Evolutionary conservation across 2,888 invertebrate species (phyloP).

Genomic region (Cetonia aurata): DNA sequence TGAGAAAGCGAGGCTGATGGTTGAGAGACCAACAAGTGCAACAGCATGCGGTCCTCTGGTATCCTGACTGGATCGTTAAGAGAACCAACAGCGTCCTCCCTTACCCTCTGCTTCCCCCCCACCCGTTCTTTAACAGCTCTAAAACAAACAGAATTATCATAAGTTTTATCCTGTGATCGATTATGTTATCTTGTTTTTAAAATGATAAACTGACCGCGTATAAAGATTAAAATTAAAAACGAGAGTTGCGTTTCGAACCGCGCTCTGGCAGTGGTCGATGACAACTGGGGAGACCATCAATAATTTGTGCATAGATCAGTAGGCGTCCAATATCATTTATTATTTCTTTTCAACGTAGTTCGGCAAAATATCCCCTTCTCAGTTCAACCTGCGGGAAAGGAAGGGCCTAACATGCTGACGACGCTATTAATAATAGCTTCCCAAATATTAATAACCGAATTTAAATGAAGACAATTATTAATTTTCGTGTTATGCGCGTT

Average conservation of each 20-base stretch:
- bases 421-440: constrained; percentile 1
- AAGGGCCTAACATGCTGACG: neutral
- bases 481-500: constrained; percentile 1
- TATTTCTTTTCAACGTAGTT: constrained; percentile 50
- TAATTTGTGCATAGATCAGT: constrained; percentile 55
- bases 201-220: constrained; percentile 46
- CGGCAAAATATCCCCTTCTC: constrained; percentile 20
- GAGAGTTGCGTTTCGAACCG: constrained; percentile 24
- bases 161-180: constrained; percentile 51
- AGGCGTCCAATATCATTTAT: constrained; percentile 55
- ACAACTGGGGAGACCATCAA: constrained; percentile 55
- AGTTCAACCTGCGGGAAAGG: neutral
- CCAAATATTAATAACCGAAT: constrained; percentile 17
- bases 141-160: constrained; percentile 52
- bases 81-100: constrained; percentile 42
- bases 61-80: constrained; percentile 39
- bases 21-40: constrained; percentile 51
- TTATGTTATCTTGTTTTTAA: constrained; percentile 50
- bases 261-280: constrained; percentile 48
- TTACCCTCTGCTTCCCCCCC: constrained; percentile 10
- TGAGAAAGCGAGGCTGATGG: constrained; percentile 52
- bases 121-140: constrained; percentile 47
- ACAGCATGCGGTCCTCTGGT: constrained; percentile 51
- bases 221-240: constrained; percentile 44
- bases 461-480: constrained; percentile 19